These are phyloP conservation scores for Catharus fuscescens DNA, from an alignment of 2,113 vertebrate genomes.

Conservation along the genomic window DNA sequence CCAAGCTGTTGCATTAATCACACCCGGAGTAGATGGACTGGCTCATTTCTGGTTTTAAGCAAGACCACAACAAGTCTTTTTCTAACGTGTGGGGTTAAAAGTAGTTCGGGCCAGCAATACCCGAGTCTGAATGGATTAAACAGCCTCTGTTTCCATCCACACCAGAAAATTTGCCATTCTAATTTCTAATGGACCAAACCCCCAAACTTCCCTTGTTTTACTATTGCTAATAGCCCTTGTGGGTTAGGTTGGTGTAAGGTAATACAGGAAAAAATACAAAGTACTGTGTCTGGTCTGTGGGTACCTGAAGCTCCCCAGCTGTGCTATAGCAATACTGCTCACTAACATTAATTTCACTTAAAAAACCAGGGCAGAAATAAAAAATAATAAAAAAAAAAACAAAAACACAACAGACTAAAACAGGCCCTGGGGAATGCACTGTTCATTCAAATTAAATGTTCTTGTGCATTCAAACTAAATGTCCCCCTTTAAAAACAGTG, in stretches of 20 bases:
- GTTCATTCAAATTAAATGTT: neutral
- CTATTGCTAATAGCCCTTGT: neutral
- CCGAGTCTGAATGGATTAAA: neutral
- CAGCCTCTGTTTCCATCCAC: neutral
- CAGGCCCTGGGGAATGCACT: neutral
- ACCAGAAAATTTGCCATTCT: neutral
- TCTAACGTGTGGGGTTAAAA: neutral
- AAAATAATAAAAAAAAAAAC: neutral
- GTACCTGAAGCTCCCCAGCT: neutral
- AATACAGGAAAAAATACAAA: neutral
- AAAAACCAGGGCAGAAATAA: neutral
- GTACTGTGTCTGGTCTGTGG: neutral
- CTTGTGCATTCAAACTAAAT: neutral
- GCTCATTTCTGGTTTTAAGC: neutral
- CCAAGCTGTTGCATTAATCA: neutral
- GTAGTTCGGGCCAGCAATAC: neutral
- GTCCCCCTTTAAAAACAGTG: neutral
- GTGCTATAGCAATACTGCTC: neutral
- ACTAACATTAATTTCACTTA: neutral
- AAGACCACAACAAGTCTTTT: neutral
- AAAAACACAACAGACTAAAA: neutral
- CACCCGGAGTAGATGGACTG: neutral
- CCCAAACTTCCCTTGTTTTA: neutral
- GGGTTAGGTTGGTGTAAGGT: neutral
- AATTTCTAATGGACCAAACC: neutral